Evolutionary conservation across 2,888 invertebrate genomes (phyloP), one percentile per base, ranked within the genome.

Genomic region (Leucoma salicis): DNA sequence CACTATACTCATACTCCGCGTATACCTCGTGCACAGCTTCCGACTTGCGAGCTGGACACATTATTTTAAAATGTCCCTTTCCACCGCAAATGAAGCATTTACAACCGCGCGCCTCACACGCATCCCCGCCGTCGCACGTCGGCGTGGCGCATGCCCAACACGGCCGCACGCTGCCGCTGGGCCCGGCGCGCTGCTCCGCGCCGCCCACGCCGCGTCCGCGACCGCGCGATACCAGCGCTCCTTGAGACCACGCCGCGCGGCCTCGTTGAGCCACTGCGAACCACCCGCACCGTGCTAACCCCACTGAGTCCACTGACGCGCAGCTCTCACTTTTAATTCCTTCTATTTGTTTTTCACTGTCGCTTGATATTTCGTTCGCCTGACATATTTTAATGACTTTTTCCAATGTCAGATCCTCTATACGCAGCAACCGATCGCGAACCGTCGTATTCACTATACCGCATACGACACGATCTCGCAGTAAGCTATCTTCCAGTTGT

Each of bases 391-490:
- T 35, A 14, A 42, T 37, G 0, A 32, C 36, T n/a, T 33, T 37
- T 13, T 16, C 0, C 21, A 43, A 18, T 3, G 38, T 6, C 10
- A 38, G 34, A 2, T 38, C 38, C 8, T 38, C 34, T 3, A 34
- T 43, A 12, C 38, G 4, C 3, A 27, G 34, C 21, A 43, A 32
- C 3, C 36, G 21, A 34, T 43, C 42, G 5, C 38, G 18, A 2
- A 43, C 31, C 3, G 38, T 31, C 2, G 32, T 39, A 31, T 39
- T 43, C 4, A 31, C 3, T 8, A 38, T 31, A 24, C 37, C 42
- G 15, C 39, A 43, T 10, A 39, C 43, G 5, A 43, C 38, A 10
- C 6, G 31, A 31, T 42, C 42, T 3, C 42, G 38, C 18, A 40
- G 32, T 14, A 40, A 7, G 18, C 25, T 10, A 31, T 29, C 29